phyloP scores from a whole-genome alignment of 2,888 invertebrate genomes.

The Hyposoter dolosus region DNA sequence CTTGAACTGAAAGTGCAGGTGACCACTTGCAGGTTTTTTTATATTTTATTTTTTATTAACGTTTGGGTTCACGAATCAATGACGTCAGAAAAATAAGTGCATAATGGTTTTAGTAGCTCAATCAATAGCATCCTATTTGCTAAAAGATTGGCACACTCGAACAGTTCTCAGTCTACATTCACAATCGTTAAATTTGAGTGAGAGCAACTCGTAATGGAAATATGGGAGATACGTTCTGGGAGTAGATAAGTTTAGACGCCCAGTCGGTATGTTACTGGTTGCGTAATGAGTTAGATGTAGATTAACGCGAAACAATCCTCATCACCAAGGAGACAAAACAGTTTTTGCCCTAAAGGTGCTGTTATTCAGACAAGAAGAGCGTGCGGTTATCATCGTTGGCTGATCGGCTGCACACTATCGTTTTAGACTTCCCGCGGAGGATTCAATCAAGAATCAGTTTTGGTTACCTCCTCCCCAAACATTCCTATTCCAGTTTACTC shows the following conservation, averaged over 20 bases:
- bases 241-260: neutral
- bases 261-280: neutral
- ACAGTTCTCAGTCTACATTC: neutral
- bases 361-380: slow-evolving; percentile 9
- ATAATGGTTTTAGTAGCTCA: neutral
- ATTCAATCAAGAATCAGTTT: slow-evolving; percentile 82
- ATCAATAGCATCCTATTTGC: neutral
- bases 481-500: neutral
- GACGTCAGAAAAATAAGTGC: neutral
- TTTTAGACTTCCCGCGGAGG: slow-evolving; percentile 72
- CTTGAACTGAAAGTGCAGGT: neutral
- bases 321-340: slow-evolving; percentile 57
- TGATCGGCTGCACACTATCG: slow-evolving; percentile 45
- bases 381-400: slow-evolving; percentile 24
- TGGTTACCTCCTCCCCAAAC: slow-evolving; percentile 41
- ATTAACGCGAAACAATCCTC: slow-evolving; percentile 60
- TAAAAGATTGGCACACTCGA: neutral
- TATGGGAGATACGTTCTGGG: neutral
- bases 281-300: slow-evolving; percentile 25
- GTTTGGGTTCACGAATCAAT: neutral
- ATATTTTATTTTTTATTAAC: too few species aligned
- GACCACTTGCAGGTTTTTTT: neutral
- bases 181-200: neutral
- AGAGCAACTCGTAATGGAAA: neutral
- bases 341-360: neutral